Conservation (phyloP, 2,797 vertebrate species). For the Propithecus deckenii region DNA sequence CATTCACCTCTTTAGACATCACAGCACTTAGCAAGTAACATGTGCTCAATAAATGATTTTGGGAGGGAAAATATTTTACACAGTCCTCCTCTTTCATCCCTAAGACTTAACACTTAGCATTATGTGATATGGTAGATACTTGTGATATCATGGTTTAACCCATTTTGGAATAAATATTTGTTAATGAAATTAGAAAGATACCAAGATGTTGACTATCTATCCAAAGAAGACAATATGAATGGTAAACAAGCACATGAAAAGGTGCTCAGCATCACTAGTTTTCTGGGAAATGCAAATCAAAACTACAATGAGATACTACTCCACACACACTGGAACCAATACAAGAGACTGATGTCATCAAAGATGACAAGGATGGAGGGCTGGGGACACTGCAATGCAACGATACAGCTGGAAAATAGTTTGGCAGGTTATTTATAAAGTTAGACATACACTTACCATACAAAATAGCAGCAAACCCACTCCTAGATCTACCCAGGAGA, state of each 20-base stretch:
- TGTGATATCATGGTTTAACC: background rate
- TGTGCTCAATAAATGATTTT: background rate
- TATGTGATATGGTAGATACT: fast-evolving
- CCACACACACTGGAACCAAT: fast-evolving
- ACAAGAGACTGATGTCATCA: background rate
- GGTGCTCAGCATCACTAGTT: background rate
- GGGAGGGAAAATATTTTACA: background rate
- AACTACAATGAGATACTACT: background rate
- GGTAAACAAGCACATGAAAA: background rate
- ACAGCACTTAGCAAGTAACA: background rate
- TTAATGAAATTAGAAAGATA: background rate
- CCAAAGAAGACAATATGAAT: background rate
- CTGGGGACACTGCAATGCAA: background rate
- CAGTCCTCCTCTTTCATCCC: background rate
- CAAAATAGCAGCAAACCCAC: background rate
- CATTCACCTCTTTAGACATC: background rate
- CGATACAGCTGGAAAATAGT: background rate
- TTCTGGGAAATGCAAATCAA: background rate
- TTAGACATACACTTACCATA: background rate
- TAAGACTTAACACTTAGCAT: background rate
- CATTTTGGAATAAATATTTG: background rate
- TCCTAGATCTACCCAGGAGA: background rate
- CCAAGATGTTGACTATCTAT: background rate
- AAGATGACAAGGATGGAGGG: background rate
- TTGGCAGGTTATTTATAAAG: background rate